phyloP scores from a whole-genome alignment of 2,113 vertebrate species.

The Pomatorhinus ruficollis region DNA sequence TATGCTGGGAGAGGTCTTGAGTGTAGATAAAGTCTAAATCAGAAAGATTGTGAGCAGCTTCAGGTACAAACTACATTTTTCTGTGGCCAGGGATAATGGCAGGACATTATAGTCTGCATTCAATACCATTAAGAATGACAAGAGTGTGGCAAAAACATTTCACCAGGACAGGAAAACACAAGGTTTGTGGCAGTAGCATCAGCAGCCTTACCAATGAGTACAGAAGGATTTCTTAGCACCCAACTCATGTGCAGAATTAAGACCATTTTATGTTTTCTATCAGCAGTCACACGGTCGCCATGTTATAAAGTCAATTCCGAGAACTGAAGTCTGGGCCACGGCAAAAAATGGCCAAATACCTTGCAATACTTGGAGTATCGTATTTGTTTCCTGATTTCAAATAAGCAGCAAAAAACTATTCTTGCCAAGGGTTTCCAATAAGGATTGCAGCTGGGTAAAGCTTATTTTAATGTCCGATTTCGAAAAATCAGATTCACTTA shows the following conservation, averaged over 20 bases:
- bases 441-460: background rate
- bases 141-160: background rate
- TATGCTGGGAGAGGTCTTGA: background rate
- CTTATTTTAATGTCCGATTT: background rate
- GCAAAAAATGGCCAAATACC: background rate
- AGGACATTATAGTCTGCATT: background rate
- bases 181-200: background rate
- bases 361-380: background rate
- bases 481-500: background rate
- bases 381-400: background rate
- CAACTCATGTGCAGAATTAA: background rate
- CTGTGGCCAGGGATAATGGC: background rate
- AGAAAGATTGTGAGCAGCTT: background rate
- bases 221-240: background rate
- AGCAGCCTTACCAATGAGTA: background rate
- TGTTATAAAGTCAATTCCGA: background rate
- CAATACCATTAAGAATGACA: background rate
- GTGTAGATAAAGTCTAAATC: background rate
- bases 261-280: background rate
- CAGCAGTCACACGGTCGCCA: background rate
- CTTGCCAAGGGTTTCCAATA: background rate
- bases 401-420: background rate
- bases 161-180: background rate
- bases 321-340: background rate
- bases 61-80: background rate